Base-by-base conservation (phyloP, 1,140 invertebrate species). In the Leptinotarsa defecta region DNA sequence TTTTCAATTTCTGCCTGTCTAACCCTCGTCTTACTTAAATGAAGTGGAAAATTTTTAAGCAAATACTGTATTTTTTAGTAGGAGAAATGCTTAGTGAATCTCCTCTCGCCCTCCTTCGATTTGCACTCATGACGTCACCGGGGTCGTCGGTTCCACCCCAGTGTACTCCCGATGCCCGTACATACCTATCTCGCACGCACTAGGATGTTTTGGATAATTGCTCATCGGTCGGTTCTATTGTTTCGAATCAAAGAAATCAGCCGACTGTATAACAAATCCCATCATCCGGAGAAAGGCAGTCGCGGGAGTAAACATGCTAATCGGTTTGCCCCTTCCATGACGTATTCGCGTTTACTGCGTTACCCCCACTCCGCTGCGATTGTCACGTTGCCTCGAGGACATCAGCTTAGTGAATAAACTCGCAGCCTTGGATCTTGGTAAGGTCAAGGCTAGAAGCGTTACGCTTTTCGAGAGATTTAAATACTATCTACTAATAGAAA, bases 341-440 rank as follows among this genome's bases (percentile, higher is more conserved):
- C 15, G 6, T 15, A 57, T 17, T 57, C 52, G 17, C 52, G 13
- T 57, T 57, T 2, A 17, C n/a, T 8, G 0, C 52, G 17, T 57
- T 57, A 57, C 52, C 52, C 52, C 52, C 52, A 57, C 52, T 57
- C 52, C 4, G 34, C 8, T 3, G 2, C 8, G n/a, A 34, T 69
- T 34, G 68, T 34, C 34, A 19, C 5, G 68, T 22, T 27, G 34
- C 20, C 27, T 67, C n/a, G 34, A 43, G 34, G 8, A 68, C 49
- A 22, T 57, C 19, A 3, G 20, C 22, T 20, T 79, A 77, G 78
- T 79, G 78, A 79, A 79, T 77, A 79, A 78, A 77, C 78, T 75
- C 67, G 74, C 76, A 76, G 74, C 78, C 78, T 79, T 81, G 76
- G 73, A 24, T 57, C 52, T 64, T 76, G 20, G 27, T 52, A 48